Base-by-base conservation (phyloP, 2,797 vertebrate genomes). In the Acanthornis magna region DNA sequence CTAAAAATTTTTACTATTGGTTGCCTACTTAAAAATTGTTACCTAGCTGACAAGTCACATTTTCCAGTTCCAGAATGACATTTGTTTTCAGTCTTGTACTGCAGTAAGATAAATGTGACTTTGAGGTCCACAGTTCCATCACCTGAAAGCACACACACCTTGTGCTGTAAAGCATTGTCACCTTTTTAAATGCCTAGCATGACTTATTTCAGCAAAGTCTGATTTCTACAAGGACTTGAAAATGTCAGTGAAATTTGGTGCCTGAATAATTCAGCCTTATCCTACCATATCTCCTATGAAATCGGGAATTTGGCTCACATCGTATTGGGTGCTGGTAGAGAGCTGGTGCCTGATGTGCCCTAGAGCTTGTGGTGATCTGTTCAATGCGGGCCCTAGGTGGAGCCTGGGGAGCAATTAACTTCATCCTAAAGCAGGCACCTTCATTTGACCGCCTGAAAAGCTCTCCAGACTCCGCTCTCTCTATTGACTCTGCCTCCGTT, bases 401-500 rank as follows among this genome's bases (percentile, higher is more conserved):
- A 50, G 50, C 27, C 13, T 1, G 40, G 51, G 55, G 14, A 55
- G 36, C 60, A 38, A 83, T 30, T 48, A 7, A 21, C 38, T 27
- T 15, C 5, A 58, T 47, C 26, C 20, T 16, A 6, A 40, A 73
- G 55, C 4, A 32, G 36, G 43, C 12, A 34, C 27, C n/a, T 68
- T 25, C 47, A 16, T 25, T 5, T 9, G 54, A 22, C 17, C 11
- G 1, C 7, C 21, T 2, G 6, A 17, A 16, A 47, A 73, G 32
- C 57, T 32, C 45, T n/a, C 32, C 47, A 8, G 30, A 2, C 65
- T 9, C 53, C 1, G 4, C 29, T 7, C 10, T 6, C 7, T 2
- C 0, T 13, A 11, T 1, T 26, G 34, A 4, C 60, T 36, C 9
- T 0, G 1, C 10, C 57, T 17, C 48, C 6, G 0, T 20, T n/a